Evolutionary conservation across 2,113 vertebrate species (phyloP), one percentile per base, ranked within the genome.

Genomic region (Alethe castanea): DNA sequence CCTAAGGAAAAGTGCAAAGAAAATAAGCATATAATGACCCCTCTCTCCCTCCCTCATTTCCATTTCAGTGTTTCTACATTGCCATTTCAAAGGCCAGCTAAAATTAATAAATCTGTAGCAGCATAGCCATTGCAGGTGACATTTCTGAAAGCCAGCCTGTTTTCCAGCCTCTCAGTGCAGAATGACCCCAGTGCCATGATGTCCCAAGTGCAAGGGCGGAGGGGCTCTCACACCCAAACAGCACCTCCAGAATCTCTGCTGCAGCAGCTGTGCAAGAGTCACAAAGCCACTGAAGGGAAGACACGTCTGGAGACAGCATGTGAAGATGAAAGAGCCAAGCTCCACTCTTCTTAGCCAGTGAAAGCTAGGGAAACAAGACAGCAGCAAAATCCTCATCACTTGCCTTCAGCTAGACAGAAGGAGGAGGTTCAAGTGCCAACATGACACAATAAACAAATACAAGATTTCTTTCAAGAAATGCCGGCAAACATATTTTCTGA

Each of bases 181-280:
- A 61, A 60, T 0, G 1, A 31, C 24, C 44, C 28, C 67, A 53
- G 50, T 19, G 44, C 64, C 45, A 24, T 0, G 0, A 40, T 0
- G 3, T 28, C 31, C 38, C 40, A 33, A 33, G 54, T 1, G 9
- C 0, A 0, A 47, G 44, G 40, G 50, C 31, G 13, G 17, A 77
- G 65, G 15, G 35, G 54, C 19, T 70, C 28, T 54, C 76, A 19
- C 4, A 5, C 60, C 24, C 40, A 42, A 28, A 17, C n/a, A 65
- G 38, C 71, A 66, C 22, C 57, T 35, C 3, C 50, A 66, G 54
- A 24, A 42, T 7, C 60, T 60, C 69, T 47, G 56, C 42, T 19
- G 44, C 8, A 52, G 40, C 42, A 54, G 29, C 64, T 11, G 19
- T 1, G 0, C 56, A 35, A n/a, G 25, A 71, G 33, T 12, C 42